Percentiles rank a stretch among this genome's conserved stretches.
Conservation (phyloP, 2,888 invertebrate genomes). For the Asteroscopus sphinx region DNA sequence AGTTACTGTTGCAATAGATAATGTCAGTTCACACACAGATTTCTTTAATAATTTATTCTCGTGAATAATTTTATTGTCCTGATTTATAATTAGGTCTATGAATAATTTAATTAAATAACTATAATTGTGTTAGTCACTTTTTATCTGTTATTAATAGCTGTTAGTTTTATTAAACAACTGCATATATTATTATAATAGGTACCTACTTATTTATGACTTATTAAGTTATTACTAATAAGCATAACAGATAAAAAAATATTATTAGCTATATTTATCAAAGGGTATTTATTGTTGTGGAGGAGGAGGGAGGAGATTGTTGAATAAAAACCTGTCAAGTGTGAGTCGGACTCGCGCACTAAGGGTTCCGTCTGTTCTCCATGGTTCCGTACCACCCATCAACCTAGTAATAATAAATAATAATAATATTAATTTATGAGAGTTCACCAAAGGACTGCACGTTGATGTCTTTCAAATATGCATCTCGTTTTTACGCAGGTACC, state of each 20-base stretch:
- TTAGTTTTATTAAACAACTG: neutral
- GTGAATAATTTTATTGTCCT: constrained; percentile 25
- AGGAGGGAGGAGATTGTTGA: no score
- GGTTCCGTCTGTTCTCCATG: no score
- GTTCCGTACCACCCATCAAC: no score
- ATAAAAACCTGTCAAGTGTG: no score
- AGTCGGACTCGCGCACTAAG: no score
- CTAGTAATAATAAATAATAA: no score
- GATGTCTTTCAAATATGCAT: no score
- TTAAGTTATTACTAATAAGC: neutral
- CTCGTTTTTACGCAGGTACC: no score
- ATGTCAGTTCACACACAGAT: constrained; percentile 27
- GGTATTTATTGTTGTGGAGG: no score
- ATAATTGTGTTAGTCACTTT: constrained; percentile 30
- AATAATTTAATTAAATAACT: constrained; percentile 26
- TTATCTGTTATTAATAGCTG: constrained; percentile 11
- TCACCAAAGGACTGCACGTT: no score
- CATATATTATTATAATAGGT: neutral
- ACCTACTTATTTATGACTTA: neutral
- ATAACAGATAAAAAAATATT: neutral
- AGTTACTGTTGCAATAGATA: constrained; percentile 22
- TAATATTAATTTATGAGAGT: no score
- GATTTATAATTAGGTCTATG: constrained; percentile 34
- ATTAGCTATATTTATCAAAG: neutral
- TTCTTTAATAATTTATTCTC: constrained; percentile 24